Conservation (phyloP, 30 jellyfish, hydroid and myxozoan genomes). For the Rhopilema esculentum region DNA sequence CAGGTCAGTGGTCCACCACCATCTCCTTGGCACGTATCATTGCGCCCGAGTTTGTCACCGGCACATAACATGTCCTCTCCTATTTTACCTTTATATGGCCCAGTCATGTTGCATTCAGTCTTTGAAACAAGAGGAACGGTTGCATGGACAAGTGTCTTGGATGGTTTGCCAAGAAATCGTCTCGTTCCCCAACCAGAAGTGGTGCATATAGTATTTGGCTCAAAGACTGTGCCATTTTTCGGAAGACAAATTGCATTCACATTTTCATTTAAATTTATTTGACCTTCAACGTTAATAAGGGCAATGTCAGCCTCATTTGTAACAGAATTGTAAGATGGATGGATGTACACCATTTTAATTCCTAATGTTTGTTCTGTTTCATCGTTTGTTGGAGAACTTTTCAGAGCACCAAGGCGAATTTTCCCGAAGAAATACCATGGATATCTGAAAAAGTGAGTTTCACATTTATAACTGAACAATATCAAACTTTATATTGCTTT, state of each 20-base stretch:
- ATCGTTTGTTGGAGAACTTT: conserved; percentile 40
- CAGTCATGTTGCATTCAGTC: conserved; percentile 61
- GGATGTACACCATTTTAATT: conserved; percentile 69
- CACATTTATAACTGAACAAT: too few relatives aligned
- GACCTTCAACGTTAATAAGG: conserved; percentile 59
- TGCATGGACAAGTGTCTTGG: conserved; percentile 75
- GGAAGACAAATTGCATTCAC: conserved; percentile 86
- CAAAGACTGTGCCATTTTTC: conserved; percentile 8
- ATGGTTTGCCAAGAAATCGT: conserved; percentile 85
- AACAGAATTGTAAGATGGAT: conserved; percentile 78
- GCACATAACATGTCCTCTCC: conserved; percentile 90
- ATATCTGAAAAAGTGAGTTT: conserved; percentile 42
- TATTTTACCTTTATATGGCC: conserved; percentile 67
- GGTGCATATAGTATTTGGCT: conserved; percentile 66
- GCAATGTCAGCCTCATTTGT: conserved; percentile 92
- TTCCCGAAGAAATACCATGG: conserved; percentile 71
- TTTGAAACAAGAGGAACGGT: conserved; percentile 66
- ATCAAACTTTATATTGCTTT: too few relatives aligned
- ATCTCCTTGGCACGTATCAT: conserved; percentile 99
- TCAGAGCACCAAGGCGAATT: conserved; percentile 81
- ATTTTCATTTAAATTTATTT: conserved; percentile 45
- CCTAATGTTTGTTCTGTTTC: conserved; percentile 58
- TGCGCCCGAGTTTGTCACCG: conserved; percentile 76
- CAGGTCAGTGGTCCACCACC: conserved; percentile 97
- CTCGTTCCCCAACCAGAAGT: conserved; percentile 97